These are phyloP conservation scores for Sitobion miscanthi DNA, from an alignment of 1,140 invertebrate species.

Conservation along the genomic window DNA sequence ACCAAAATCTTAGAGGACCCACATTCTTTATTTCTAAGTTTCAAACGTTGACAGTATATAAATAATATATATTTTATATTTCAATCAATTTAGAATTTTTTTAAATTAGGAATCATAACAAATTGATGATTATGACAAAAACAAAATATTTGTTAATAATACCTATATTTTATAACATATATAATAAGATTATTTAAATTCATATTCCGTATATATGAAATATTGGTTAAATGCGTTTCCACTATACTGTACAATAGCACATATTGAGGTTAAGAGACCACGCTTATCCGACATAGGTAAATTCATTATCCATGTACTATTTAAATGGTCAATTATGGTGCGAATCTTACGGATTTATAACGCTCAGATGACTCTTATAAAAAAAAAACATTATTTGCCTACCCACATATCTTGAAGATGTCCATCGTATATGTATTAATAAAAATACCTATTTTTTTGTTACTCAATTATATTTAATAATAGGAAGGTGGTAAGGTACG, in stretches of 20 bases:
- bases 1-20: background rate
- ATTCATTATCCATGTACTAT: constrained; percentile 50
- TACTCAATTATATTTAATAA: constrained; percentile 10
- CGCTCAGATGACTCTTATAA: constrained; percentile 45
- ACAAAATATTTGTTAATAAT: background rate
- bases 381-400: constrained; percentile 34
- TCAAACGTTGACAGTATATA: background rate
- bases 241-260: constrained; percentile 1
- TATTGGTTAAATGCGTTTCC: constrained; percentile 12
- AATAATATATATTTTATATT: background rate
- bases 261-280: constrained; percentile 50
- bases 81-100: background rate
- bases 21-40: background rate
- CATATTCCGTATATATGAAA: background rate
- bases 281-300: constrained; percentile 48
- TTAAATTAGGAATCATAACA: background rate
- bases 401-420: background rate
- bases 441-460: background rate
- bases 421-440: background rate
- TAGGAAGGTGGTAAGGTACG: background rate
- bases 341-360: constrained; percentile 48
- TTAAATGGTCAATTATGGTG: constrained; percentile 53
- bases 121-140: background rate
- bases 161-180: background rate
- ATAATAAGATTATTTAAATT: background rate